Base-by-base conservation (phyloP, 2,797 vertebrate genomes). In the Microcaecilia unicolor region DNA sequence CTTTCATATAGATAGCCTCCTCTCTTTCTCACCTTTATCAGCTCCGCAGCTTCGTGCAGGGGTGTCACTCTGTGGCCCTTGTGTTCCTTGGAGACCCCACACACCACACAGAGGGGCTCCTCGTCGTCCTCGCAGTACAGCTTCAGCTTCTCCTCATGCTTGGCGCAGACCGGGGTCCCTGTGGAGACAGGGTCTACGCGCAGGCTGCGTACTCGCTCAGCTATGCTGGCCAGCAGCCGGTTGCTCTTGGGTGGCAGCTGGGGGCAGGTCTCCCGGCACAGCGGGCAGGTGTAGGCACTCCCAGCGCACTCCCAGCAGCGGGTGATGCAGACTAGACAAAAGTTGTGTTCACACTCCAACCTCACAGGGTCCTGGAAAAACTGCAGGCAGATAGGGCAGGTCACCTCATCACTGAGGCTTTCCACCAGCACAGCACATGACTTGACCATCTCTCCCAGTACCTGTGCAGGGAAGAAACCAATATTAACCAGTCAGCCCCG, bases 21-120 rank as follows among this genome's bases (percentile, higher is more conserved):
- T 23, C 17, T 4, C 5, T 3, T 14, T 18, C 13, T 16, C 35
- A 80, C 78, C 78, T 75, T 74, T 22, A 72, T 80, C 17, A 81
- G 76, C 52, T 74, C 72, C 30, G 80, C 61, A n/a, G 76, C 70
- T 37, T 83, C 78, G 19, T 81, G 74, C 9, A 83, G 10, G 0
- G 80, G 80, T 34, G 76, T 64, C 24, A 80, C 70, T 8, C 70
- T 70, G 54, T 83, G 80, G 7, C 74, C 61, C 1, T 70, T 72
- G 48, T 83, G 80, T 20, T 48, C 51, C 23, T 64, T 41, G 0
- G 76, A 72, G 10, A 81, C 80, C 2, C 75, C 34, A 39, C 80
- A 83, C 25, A 83, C 80, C 36, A 83, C 78, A 10, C 80, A 83
- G 45, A 81, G 81, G 2, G 75, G 76, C 2, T 67, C 55, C 7